phyloP scores from a whole-genome alignment of 2,797 vertebrate genomes.

The Macrochelys suwanniensis region DNA sequence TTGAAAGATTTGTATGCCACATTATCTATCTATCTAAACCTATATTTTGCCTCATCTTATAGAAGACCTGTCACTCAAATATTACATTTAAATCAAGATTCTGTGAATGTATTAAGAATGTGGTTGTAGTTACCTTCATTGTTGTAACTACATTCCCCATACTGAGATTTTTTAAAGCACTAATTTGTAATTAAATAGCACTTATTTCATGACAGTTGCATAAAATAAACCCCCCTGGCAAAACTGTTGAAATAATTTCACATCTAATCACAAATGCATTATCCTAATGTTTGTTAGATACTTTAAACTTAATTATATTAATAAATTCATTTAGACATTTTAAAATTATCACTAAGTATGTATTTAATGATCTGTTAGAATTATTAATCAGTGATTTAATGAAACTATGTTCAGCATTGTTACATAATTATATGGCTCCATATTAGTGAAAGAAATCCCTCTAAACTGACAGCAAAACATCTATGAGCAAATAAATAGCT shows the following conservation, averaged over 20 bases:
- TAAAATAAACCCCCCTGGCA: conserved; percentile 25
- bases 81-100: not conserved
- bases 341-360: conserved; percentile 52
- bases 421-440: conserved; percentile 25
- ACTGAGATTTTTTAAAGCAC: not conserved
- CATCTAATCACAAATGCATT: conserved; percentile 39
- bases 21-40: not conserved
- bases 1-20: not conserved
- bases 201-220: conserved; percentile 30
- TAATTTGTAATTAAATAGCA: not conserved
- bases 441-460: conserved; percentile 34
- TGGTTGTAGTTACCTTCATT: not conserved
- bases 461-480: not conserved
- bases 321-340: conserved; percentile 44
- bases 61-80: not conserved
- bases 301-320: conserved; percentile 39
- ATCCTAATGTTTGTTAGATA: conserved; percentile 14
- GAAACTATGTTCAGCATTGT: conserved; percentile 7
- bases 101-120: not conserved
- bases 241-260: conserved; percentile 39
- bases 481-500: conserved; percentile 17
- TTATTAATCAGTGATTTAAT: conserved; percentile 42
- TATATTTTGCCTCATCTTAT: not conserved
- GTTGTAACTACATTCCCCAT: not conserved
- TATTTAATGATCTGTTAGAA: conserved; percentile 61